These are phyloP conservation scores for Drosophila longiperda DNA, from an alignment of 2,888 invertebrate genomes.

Conservation along the genomic window DNA sequence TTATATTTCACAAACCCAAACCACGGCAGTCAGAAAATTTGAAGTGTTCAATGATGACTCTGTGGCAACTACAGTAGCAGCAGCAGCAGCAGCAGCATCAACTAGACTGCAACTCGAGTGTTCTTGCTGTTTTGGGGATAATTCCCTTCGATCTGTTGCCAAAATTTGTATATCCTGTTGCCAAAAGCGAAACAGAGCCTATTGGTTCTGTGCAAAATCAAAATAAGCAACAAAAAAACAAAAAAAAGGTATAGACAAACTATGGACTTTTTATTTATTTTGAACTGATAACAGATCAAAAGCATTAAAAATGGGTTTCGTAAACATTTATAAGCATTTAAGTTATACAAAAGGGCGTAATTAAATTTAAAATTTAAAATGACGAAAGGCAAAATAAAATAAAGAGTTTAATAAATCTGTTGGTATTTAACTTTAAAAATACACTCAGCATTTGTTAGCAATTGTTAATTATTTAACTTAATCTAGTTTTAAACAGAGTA, in stretches of 20 bases:
- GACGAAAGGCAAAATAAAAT: background rate
- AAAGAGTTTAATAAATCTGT: background rate
- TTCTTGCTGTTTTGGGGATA: conserved; percentile 2
- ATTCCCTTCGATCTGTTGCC: conserved; percentile 6
- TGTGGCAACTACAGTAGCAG: conserved; percentile 15
- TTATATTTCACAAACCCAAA: background rate
- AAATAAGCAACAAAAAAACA: background rate
- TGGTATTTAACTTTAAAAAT: background rate
- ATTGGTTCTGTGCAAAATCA: background rate
- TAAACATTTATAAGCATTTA: background rate
- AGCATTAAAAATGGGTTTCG: background rate
- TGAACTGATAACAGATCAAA: rapidly evolving
- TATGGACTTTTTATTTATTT: background rate
- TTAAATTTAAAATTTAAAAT: background rate
- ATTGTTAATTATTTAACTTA: background rate
- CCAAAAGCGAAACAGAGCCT: background rate
- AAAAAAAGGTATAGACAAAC: background rate
- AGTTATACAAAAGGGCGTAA: too few relatives aligned
- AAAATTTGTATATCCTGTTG: conserved; percentile 1
- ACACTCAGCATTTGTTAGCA: background rate
- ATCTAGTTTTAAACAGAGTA: background rate
- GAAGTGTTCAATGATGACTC: conserved; percentile 47
- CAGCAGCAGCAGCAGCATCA: background rate
- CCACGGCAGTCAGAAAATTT: conserved; percentile 45
- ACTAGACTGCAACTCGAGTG: conserved; percentile 7